Evolutionary conservation across 2,888 invertebrate species (phyloP), one percentile per base, ranked within the genome.

Genomic region (Steinernema scapterisci): DNA sequence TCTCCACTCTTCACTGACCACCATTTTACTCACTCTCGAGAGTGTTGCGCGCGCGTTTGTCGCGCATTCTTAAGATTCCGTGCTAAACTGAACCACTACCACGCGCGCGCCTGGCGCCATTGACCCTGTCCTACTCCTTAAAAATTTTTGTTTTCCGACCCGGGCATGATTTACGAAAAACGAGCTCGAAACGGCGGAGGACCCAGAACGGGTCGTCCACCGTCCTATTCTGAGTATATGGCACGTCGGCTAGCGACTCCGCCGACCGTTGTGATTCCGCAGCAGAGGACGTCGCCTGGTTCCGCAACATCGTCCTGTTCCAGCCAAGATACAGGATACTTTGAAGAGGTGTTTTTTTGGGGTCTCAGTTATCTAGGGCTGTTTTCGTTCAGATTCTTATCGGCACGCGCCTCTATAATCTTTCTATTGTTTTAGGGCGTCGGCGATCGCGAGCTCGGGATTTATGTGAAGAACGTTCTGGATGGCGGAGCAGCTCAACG

Each of bases 381-480:
- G n/a, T 48, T 48, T 48, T 48, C 6, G 3, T 16, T 48, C 48
- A n/a, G 48, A 48, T 48, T 48, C n/a, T 48, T 48, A 48, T 48
- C 48, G 19, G 13, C 13, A 5, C 48, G 2, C 48, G 48, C 9
- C 38, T 38, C 21, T 19, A 9, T 21, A 23, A 52, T 52, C 52
- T n/a, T n/a, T 3, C 63, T 27, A 63, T 63, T 63, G 63, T 63
- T 89, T 19, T 88, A 92, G 91, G 93, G 93, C 27, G 92, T 92
- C 71, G 92, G 92, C 3, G 93, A 93, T 87, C 91, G 92, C 85
- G 92, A 94, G 83, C 90, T 95, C 78, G 97, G 99, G 63, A 99
- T 99, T 88, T 99, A 97, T 90, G 95, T 99, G 80, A 99, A 99
- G 90, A 96, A 96, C 23, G 97, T 99, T 38, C 97, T 99, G 48